These are phyloP conservation scores for Morpho achilles DNA, from an alignment of 2,888 invertebrate genomes.

Conservation along the genomic window DNA sequence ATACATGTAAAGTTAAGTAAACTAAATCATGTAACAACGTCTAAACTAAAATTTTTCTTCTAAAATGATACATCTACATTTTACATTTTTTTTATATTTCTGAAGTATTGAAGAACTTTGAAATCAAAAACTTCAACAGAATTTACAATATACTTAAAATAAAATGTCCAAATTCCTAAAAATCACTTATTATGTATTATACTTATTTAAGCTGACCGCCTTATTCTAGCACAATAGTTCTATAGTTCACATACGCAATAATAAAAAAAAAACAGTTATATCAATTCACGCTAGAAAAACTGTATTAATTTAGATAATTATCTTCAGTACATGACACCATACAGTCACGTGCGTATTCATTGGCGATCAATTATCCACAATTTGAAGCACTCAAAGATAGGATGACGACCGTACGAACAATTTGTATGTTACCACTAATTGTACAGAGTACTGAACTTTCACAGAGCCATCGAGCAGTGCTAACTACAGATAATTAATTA, in stretches of 20 bases:
- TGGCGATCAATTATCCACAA: conserved; percentile 69
- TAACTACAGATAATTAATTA: conserved; percentile 46
- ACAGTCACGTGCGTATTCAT: conserved; percentile 53
- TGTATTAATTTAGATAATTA: conserved; percentile 16
- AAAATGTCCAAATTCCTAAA: too few species aligned
- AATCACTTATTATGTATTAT: too few species aligned
- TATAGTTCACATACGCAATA: not conserved
- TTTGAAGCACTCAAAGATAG: conserved; percentile 62
- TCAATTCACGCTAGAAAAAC: conserved; percentile 2
- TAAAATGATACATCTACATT: too few species aligned
- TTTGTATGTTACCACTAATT: conserved; percentile 62
- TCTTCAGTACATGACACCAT: conserved; percentile 22
- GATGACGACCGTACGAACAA: conserved; percentile 51
- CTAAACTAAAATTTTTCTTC: too few species aligned
- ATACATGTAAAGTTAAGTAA: too few species aligned
- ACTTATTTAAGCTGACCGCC: too few species aligned
- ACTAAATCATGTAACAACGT: too few species aligned
- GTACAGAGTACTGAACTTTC: conserved; percentile 55
- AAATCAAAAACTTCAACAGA: too few species aligned
- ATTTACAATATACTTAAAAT: too few species aligned
- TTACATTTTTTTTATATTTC: not conserved
- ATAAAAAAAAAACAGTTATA: not conserved
- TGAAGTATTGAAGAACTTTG: not conserved
- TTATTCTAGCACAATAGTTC: too few species aligned
- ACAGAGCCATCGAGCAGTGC: conserved; percentile 45